Percentiles rank a stretch among this genome's conserved stretches.
These are phyloP conservation scores for Cerastis rubricosa DNA, from an alignment of 2,888 invertebrate genomes.

Conservation along the genomic window DNA sequence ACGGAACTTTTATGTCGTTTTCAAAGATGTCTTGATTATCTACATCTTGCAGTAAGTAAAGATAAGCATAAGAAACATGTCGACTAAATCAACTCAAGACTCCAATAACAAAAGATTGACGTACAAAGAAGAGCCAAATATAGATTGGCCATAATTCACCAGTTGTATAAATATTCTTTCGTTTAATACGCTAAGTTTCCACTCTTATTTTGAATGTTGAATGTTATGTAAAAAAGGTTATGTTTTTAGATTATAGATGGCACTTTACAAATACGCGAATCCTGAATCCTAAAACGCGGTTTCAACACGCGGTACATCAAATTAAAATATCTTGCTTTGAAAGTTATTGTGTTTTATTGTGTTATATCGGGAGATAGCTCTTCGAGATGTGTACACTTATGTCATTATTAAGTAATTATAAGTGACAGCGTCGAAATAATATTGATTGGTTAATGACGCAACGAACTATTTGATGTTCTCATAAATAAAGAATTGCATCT, in stretches of 20 bases:
- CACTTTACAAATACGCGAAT: too few relatives aligned
- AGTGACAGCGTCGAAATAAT: background rate
- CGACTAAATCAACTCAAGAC: background rate
- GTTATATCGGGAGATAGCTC: too few relatives aligned
- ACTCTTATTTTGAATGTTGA: too few relatives aligned
- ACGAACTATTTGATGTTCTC: background rate
- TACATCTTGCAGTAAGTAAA: background rate
- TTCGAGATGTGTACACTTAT: too few relatives aligned
- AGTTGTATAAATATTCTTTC: conserved; percentile 6
- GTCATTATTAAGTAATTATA: background rate
- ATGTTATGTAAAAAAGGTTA: too few relatives aligned
- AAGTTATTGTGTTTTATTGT: too few relatives aligned
- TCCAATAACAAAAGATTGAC: conserved; percentile 2
- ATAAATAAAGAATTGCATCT: too few relatives aligned
- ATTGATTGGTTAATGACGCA: background rate
- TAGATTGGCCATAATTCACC: background rate
- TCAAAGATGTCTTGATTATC: background rate
- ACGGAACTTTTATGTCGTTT: background rate
- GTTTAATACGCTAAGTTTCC: too few relatives aligned
- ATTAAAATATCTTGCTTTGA: too few relatives aligned
- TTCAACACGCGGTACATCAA: too few relatives aligned
- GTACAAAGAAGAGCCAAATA: background rate
- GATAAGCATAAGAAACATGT: background rate
- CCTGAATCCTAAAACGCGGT: too few relatives aligned
- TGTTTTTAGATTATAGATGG: too few relatives aligned